Evolutionary conservation across 1,140 invertebrate species (phyloP).

Genomic region (Heliconius eleuchia): DNA sequence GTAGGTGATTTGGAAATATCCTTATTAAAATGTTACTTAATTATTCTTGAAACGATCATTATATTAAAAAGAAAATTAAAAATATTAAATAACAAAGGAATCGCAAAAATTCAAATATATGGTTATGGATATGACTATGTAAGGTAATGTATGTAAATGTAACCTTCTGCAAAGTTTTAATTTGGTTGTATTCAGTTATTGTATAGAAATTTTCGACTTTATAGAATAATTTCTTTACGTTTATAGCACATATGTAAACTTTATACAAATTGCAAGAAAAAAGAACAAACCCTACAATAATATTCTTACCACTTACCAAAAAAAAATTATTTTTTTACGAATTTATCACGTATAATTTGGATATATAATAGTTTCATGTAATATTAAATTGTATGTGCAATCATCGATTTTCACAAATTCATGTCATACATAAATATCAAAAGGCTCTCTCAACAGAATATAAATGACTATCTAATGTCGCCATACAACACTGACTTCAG

Average conservation of each 20-base stretch:
- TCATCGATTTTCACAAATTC: not conserved
- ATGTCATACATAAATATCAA: not conserved
- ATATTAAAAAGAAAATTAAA: too few species aligned
- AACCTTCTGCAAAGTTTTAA: too few species aligned
- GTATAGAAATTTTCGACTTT: too few species aligned
- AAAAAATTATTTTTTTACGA: not conserved
- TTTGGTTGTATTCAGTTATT: too few species aligned
- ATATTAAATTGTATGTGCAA: not conserved
- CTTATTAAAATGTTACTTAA: not conserved
- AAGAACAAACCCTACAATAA: not conserved
- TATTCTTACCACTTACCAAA: not conserved
- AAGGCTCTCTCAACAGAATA: not conserved
- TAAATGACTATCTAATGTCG: not conserved
- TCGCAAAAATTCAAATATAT: too few species aligned
- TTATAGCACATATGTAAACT: too few species aligned
- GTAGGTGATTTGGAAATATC: not conserved
- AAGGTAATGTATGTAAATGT: too few species aligned
- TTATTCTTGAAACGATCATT: too few species aligned
- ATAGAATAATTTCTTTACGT: too few species aligned
- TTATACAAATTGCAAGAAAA: too few species aligned
- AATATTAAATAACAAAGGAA: too few species aligned
- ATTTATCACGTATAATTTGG: not conserved
- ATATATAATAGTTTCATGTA: not conserved
- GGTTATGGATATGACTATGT: too few species aligned
- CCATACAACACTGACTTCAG: not conserved